A percentile compares a stretch with the other conserved stretches of the same genome.
phyloP scores from a whole-genome alignment of 2,113 vertebrate species.

The Nothobranchius kuhntae region DNA sequence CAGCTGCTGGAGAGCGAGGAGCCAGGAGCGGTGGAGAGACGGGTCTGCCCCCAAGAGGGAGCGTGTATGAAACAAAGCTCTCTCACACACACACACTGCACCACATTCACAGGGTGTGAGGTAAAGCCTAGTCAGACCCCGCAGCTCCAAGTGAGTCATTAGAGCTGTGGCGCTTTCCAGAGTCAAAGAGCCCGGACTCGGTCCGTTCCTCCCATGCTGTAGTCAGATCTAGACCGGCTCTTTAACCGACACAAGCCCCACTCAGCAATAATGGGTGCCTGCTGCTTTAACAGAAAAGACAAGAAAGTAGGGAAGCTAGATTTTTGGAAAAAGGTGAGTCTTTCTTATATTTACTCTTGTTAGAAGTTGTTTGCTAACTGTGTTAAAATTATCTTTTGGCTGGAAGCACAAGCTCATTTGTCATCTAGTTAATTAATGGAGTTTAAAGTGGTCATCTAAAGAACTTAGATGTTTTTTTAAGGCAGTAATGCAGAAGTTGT shows the following conservation, averaged over 20 bases:
- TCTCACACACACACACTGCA: conserved; percentile 33
- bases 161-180: conserved; percentile 58
- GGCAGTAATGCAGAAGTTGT: too few relatives aligned
- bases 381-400: too few relatives aligned
- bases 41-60: conserved; percentile 58
- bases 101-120: conserved; percentile 56
- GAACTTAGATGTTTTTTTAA: too few relatives aligned
- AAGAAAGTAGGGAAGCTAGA: conserved; percentile 77
- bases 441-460: too few relatives aligned
- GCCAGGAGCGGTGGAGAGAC: conserved; percentile 26
- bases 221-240: conserved; percentile 61
- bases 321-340: conserved; percentile 80
- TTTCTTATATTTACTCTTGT: not conserved
- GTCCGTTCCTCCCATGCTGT: conserved; percentile 53
- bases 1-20: conserved; percentile 30
- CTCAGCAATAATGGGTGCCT: conserved; percentile 79
- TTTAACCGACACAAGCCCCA: conserved; percentile 49
- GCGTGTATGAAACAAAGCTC: conserved; percentile 45
- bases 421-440: too few relatives aligned
- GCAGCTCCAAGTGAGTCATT: conserved; percentile 69
- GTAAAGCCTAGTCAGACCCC: conserved; percentile 69
- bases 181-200: conserved; percentile 57
- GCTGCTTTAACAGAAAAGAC: conserved; percentile 80
- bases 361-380: too few relatives aligned
- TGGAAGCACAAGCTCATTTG: too few relatives aligned